A percentile compares a stretch with the other conserved stretches of the same genome.
These are phyloP conservation scores for Vespertilio murinus DNA, from an alignment of 2,797 vertebrate species.

Conservation along the genomic window DNA sequence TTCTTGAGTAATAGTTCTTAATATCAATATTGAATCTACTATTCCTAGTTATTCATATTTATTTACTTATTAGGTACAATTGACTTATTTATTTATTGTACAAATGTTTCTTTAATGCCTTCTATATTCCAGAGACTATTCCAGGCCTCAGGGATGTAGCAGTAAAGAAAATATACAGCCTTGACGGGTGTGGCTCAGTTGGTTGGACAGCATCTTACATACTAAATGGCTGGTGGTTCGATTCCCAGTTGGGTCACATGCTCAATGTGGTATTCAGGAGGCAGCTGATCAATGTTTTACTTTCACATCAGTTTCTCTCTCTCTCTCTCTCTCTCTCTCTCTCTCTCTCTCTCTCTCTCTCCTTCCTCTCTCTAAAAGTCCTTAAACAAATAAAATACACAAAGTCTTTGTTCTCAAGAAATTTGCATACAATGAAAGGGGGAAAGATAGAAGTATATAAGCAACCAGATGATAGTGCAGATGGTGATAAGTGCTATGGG, in stretches of 20 bases:
- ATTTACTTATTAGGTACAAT: not conserved
- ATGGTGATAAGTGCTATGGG: not conserved
- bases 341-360: not conserved
- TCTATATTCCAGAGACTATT: not conserved
- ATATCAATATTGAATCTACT: not conserved
- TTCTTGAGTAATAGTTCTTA: not conserved
- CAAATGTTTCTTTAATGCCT: not conserved
- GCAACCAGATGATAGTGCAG: not conserved
- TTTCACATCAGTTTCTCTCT: not conserved
- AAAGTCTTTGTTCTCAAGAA: not conserved
- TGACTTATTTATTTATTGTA: not conserved
- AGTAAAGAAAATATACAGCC: not conserved
- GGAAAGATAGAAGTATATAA: not conserved
- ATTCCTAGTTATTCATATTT: not conserved
- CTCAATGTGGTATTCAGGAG: not conserved
- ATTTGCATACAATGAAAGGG: not conserved
- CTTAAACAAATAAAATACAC: not conserved
- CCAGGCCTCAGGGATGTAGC: not conserved
- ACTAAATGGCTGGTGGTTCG: not conserved
- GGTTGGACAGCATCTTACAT: not conserved
- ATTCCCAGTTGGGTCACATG: not conserved
- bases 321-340: not conserved
- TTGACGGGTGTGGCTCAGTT: not conserved
- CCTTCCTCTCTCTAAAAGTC: not conserved
- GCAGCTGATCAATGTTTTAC: not conserved